Base-by-base conservation (phyloP, 2,797 vertebrate species). In the Mormyrops boulengeri region DNA sequence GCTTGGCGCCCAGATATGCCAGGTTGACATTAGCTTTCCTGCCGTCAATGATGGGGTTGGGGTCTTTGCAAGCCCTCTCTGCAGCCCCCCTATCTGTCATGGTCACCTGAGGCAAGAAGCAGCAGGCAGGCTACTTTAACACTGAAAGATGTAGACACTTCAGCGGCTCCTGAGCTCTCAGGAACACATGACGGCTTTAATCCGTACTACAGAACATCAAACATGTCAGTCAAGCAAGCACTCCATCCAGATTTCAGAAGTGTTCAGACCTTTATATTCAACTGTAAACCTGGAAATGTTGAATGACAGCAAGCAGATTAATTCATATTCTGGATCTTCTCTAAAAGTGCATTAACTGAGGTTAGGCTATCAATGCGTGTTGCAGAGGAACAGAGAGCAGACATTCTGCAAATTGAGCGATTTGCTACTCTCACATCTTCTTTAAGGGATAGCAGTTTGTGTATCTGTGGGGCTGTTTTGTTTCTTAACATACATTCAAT, bases 11-110 rank as follows among this genome's bases (percentile, higher is more conserved):
- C 90, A 99, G 94, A 93, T 99, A 99, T 0, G 98, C 98, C 93
- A 99, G 95, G 96, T 99, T 99, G 89, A 99, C 98, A 0, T 99
- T 99, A 30, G 98, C 98, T 94, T 99, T 99, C 90, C 98, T 97
- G 92, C 98, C 98, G 2, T 99, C 98, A 0, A 99, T 99, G 94
- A 99, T 98, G 92, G 98, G 98, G 91, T 99, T 99, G 0, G 98
- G 95, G 89, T 99, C 98, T 93, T 99, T 99, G 93, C 98, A 99
- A 0, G 98, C 98, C 91, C 96, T 93, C 77, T 99, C 98, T 1
- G 98, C 98, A 0, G 98, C 97, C 0, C 95, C 95, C 87, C 97
- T 94, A 94, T 99, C 98, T 0, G 96, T 96, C 98, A 99, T 99
- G 44, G 98, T 99, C 94, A 99, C 98, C 98, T 99, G 93, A 87